phyloP scores from a whole-genome alignment of 2,113 vertebrate species.

The Malaclemys terrapin region DNA sequence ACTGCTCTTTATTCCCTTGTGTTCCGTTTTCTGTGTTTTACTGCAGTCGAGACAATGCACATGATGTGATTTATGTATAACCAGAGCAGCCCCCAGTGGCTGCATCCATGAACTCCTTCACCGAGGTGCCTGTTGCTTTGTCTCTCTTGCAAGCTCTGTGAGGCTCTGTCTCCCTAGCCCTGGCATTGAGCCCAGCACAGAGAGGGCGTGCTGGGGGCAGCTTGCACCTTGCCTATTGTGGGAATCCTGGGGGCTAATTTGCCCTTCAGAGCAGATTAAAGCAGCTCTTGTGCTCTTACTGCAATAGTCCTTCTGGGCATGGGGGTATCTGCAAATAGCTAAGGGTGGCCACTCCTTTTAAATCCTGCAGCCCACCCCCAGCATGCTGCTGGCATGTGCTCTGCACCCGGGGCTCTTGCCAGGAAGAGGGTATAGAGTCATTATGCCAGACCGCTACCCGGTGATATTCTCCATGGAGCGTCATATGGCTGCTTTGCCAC shows the following conservation, averaged over 20 bases:
- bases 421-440: fast-evolving
- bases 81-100: constrained; percentile 72
- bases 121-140: not conserved
- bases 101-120: constrained; percentile 4
- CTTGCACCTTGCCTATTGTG: not conserved
- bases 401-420: not conserved
- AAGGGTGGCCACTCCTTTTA: fast-evolving
- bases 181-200: not conserved
- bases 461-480: fast-evolving
- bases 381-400: not conserved
- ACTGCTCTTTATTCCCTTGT: not conserved
- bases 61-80: constrained; percentile 38
- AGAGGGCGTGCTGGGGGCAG: not conserved
- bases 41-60: fast-evolving
- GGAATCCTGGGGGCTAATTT: not conserved
- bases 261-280: not conserved
- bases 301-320: not conserved
- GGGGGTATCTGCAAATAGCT: not conserved
- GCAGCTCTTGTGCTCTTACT: not conserved
- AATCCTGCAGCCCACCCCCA: not conserved
- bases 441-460: fast-evolving
- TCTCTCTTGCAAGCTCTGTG: not conserved
- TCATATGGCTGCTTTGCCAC: not conserved
- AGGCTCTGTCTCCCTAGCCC: not conserved
- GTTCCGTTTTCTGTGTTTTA: not conserved